Evolutionary conservation across 2,113 vertebrate species (phyloP).

Genomic region (Mobula hypostoma): DNA sequence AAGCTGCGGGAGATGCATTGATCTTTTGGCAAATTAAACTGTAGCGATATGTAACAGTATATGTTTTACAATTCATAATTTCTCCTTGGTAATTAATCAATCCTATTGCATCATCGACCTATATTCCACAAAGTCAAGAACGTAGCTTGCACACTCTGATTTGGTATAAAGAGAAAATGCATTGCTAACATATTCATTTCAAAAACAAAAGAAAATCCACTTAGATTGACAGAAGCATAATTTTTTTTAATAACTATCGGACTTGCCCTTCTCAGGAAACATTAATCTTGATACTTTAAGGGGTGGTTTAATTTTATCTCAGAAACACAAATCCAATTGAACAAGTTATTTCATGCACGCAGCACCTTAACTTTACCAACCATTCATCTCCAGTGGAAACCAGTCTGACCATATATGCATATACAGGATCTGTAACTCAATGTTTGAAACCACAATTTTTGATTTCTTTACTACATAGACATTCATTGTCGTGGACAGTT

Average conservation of each 20-base stretch:
- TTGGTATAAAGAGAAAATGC: not conserved
- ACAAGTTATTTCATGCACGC: not conserved
- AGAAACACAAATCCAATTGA: not conserved
- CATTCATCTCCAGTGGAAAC: not conserved
- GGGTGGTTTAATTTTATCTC: not conserved
- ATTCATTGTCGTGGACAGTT: not conserved
- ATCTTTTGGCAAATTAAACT: not conserved
- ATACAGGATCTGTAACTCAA: not conserved
- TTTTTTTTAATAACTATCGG: not conserved
- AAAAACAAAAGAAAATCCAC: not conserved
- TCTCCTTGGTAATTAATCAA: not conserved
- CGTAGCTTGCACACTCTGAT: not conserved
- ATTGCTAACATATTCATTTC: not conserved
- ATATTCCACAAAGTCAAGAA: not conserved
- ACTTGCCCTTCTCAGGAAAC: not conserved
- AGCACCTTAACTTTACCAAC: not conserved
- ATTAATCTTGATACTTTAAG: not conserved
- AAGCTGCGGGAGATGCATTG: not conserved
- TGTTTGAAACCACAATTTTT: not conserved
- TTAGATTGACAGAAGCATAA: not conserved
- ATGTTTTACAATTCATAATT: not conserved
- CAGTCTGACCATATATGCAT: not conserved
- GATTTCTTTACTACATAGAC: not conserved
- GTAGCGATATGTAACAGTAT: not conserved
- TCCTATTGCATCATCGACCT: not conserved